phyloP scores from a whole-genome alignment of 2,797 vertebrate genomes.

The Anas capensis region DNA sequence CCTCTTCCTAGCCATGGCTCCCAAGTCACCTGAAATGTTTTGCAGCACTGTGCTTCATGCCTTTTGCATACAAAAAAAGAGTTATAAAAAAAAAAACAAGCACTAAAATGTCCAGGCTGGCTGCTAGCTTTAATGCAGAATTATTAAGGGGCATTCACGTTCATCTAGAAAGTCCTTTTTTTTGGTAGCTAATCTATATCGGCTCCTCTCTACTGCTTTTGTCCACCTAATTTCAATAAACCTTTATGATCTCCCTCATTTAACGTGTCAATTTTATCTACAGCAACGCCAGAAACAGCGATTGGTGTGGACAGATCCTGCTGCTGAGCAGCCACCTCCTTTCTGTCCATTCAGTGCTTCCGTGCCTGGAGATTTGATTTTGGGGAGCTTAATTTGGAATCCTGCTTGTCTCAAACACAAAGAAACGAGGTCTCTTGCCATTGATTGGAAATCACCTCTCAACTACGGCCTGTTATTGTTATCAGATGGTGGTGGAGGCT shows the following conservation, averaged over 20 bases:
- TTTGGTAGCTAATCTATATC: background rate
- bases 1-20: background rate
- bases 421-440: background rate
- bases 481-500: background rate
- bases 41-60: background rate
- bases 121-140: background rate
- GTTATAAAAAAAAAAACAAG: background rate
- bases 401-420: background rate
- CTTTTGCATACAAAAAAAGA: background rate
- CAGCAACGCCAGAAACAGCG: background rate
- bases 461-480: accelerated
- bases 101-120: accelerated
- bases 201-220: background rate
- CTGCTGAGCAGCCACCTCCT: background rate
- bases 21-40: no score
- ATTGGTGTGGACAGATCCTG: accelerated
- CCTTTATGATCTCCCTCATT: background rate
- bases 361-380: accelerated
- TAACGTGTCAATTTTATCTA: background rate
- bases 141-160: accelerated
- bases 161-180: background rate
- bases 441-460: background rate
- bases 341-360: background rate
- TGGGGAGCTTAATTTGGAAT: background rate
- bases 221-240: background rate